Conservation (phyloP, 2,113 vertebrate genomes). For the Sminthopsis crassicaudata region DNA sequence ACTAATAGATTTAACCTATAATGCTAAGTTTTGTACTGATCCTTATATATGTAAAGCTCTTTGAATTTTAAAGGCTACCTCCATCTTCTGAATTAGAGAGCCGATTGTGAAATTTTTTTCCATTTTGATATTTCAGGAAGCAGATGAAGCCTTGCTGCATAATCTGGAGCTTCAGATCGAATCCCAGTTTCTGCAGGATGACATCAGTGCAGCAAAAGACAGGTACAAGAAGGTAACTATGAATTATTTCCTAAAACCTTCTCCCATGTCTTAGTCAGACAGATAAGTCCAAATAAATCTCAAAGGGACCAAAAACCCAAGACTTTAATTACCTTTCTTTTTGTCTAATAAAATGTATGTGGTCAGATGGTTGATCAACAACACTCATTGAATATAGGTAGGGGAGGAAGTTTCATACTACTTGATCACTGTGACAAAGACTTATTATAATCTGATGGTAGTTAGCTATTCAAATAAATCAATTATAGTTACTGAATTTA, state of each 20-base stretch:
- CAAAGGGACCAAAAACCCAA: neutral
- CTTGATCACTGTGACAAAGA: neutral
- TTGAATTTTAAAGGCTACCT: neutral
- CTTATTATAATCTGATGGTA: neutral
- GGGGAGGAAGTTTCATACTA: neutral
- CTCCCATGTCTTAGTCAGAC: neutral
- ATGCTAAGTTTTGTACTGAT: neutral
- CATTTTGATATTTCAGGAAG: constrained; percentile 86
- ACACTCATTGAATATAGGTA: neutral
- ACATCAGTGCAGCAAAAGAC: constrained; percentile 93
- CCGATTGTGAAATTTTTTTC: fast-evolving
- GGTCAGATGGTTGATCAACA: neutral
- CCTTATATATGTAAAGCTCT: fast-evolving
- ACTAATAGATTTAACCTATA: neutral
- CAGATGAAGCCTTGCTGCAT: constrained; percentile 89
- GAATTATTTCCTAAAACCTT: neutral
- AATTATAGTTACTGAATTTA: neutral
- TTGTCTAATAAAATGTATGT: neutral
- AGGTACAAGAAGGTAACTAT: constrained; percentile 92
- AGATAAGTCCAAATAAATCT: neutral
- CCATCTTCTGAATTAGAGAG: neutral
- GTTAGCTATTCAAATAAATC: neutral
- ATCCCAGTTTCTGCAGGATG: constrained; percentile 95
- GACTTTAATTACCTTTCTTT: neutral
- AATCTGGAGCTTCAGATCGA: constrained; percentile 95